Percentiles rank a stretch among this genome's conserved stretches.
Conservation (phyloP, 1,140 invertebrate genomes). For the Phymastichus coffea region DNA sequence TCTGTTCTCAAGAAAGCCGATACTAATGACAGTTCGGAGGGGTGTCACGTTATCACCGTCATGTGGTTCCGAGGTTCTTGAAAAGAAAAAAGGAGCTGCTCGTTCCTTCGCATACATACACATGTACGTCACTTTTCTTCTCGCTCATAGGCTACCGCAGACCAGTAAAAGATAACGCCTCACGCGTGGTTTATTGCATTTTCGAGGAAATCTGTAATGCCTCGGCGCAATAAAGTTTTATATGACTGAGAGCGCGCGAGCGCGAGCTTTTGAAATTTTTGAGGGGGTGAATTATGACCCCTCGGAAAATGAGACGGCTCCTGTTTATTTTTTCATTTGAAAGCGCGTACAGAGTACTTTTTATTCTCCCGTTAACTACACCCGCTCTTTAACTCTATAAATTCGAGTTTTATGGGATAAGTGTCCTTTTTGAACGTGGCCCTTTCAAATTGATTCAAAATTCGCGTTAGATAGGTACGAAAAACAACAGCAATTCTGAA, state of each 20-base stretch:
- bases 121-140: too few relatives aligned
- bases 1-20: slow-evolving; percentile 20
- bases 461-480: too few relatives aligned
- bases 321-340: slow-evolving; percentile 5
- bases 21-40: slow-evolving; percentile 16
- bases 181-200: slow-evolving; percentile 3
- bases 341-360: neutral
- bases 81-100: neutral
- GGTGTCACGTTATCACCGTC: slow-evolving; percentile 9
- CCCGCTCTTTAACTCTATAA: too few relatives aligned
- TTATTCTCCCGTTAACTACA: neutral
- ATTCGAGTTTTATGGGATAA: too few relatives aligned
- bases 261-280: neutral
- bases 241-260: too few relatives aligned
- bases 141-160: too few relatives aligned
- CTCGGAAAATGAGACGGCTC: neutral
- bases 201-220: slow-evolving; percentile 14
- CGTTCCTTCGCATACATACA: too few relatives aligned
- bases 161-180: slow-evolving; percentile 14
- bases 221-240: slow-evolving; percentile 4
- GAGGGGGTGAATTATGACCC: neutral
- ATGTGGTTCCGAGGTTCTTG: slow-evolving; percentile 12
- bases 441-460: neutral
- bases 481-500: too few relatives aligned
- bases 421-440: neutral